Evolutionary conservation across 2,888 invertebrate genomes (phyloP).

Genomic region (Philhelius pedissequus): DNA sequence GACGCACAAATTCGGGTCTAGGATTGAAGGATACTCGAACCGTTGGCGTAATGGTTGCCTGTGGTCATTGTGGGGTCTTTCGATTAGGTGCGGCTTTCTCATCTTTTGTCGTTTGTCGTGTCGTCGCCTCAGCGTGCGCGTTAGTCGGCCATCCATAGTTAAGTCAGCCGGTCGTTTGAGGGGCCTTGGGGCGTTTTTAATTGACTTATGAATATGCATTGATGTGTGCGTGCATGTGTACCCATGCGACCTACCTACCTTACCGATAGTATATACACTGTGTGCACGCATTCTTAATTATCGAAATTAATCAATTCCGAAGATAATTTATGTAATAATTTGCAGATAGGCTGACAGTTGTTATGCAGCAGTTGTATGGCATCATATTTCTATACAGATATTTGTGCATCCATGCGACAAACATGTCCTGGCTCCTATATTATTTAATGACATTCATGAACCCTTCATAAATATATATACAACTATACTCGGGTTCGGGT

Average conservation of each 20-base stretch:
- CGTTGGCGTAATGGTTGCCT: too few species aligned
- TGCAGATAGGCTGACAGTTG: slow-evolving; percentile 58
- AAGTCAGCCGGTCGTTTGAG: background rate
- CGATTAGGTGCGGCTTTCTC: slow-evolving; percentile 47
- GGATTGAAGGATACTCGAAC: slow-evolving; percentile 20
- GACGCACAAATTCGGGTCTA: slow-evolving; percentile 32
- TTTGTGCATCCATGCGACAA: background rate
- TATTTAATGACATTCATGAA: slow-evolving; percentile 47
- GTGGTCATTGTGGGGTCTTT: slow-evolving; percentile 42
- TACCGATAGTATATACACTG: too few species aligned
- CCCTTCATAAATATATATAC: background rate
- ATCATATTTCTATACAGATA: background rate
- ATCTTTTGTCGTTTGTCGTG: background rate
- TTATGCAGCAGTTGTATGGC: background rate
- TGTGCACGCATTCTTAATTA: slow-evolving; percentile 67
- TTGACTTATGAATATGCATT: slow-evolving; percentile 68
- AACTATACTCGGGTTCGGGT: background rate
- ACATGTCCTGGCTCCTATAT: background rate
- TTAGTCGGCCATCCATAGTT: background rate
- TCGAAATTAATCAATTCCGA: slow-evolving; percentile 68
- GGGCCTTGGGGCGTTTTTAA: slow-evolving; percentile 55
- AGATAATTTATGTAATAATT: slow-evolving; percentile 69
- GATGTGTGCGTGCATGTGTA: slow-evolving; percentile 35
- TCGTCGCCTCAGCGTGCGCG: background rate
- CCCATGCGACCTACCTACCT: too few species aligned